Base-by-base conservation (phyloP, 1,140 invertebrate genomes). In the Pogonognathellus flavescens region DNA sequence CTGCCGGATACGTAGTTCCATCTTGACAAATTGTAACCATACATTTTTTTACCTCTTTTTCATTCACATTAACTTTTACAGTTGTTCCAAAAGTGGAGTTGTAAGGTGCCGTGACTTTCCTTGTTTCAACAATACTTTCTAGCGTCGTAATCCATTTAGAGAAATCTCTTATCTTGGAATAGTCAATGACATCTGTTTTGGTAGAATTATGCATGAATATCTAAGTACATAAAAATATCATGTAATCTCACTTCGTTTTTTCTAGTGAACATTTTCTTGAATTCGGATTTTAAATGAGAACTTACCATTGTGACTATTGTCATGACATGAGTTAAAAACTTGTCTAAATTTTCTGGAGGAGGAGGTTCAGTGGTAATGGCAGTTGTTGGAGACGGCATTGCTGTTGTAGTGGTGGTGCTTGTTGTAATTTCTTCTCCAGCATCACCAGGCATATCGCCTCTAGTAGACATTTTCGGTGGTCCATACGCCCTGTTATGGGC, bases 391-490 rank as follows among this genome's bases (percentile, higher is more conserved):
- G 86, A 85, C 31, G 85, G 80, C 86, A 80, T 88, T 20, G 88
- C 59, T 10, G 89, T 89, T n/a, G 86, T 87, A 25, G 88, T 85
- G 7, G 84, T 80, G 1, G 83, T 66, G 9, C 70, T 76, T 2
- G 70, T 76, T 16, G 80, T 81, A 59, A 22, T 80, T 81, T 83
- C 86, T 13, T 87, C 86, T n/a, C 18, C 57, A 14, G 57, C 25
- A 1, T 88, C 85, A 10, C 83, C 83, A 25, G 88, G 84, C 66
- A 89, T 89, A 80, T 89, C 88, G 6, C 88, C 88, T 49, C 88
- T 53, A 0, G 88, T 89, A 1, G 84, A 87, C 18, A 84, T 85
- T 60, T 88, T 87, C 0, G n/a, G 50, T 25, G 25, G 52, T 18
- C 18, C 49, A 52, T 83, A 60, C 1, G 14, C 16, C 18, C 70